phyloP scores from a whole-genome alignment of 2,888 invertebrate species.

The Bimastos eiseni region DNA sequence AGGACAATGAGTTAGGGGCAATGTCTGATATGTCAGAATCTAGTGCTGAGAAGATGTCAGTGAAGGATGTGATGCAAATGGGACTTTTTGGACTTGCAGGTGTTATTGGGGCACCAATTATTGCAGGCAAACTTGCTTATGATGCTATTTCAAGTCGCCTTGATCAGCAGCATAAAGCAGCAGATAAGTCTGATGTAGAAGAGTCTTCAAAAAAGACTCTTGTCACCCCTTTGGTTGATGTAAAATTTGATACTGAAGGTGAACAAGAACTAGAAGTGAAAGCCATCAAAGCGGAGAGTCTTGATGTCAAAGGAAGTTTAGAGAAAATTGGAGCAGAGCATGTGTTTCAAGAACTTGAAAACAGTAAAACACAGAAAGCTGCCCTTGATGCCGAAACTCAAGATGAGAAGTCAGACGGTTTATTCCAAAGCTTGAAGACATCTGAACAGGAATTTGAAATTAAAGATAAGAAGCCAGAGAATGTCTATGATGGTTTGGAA shows the following conservation, averaged over 20 bases:
- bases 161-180: not conserved
- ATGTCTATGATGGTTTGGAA: too few relatives aligned
- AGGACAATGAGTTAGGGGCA: not conserved
- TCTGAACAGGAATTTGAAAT: not conserved
- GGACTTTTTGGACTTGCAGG: constrained; percentile 27
- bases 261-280: too few relatives aligned
- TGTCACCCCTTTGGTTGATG: not conserved
- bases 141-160: constrained; percentile 24
- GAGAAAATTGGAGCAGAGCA: not conserved
- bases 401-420: not conserved
- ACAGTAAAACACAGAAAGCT: too few relatives aligned
- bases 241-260: too few relatives aligned
- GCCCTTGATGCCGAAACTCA: too few relatives aligned
- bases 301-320: not conserved
- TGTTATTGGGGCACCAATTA: constrained; percentile 27
- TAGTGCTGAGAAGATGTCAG: not conserved
- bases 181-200: not conserved
- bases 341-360: not conserved
- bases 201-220: not conserved
- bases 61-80: constrained; percentile 22
- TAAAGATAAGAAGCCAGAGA: not conserved
- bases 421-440: not conserved
- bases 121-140: constrained; percentile 25
- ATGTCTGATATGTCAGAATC: not conserved
- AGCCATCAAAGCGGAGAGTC: too few relatives aligned